Evolutionary conservation across 2,888 invertebrate genomes (phyloP), one percentile per base, ranked within the genome.

Genomic region (Diaperis boleti): DNA sequence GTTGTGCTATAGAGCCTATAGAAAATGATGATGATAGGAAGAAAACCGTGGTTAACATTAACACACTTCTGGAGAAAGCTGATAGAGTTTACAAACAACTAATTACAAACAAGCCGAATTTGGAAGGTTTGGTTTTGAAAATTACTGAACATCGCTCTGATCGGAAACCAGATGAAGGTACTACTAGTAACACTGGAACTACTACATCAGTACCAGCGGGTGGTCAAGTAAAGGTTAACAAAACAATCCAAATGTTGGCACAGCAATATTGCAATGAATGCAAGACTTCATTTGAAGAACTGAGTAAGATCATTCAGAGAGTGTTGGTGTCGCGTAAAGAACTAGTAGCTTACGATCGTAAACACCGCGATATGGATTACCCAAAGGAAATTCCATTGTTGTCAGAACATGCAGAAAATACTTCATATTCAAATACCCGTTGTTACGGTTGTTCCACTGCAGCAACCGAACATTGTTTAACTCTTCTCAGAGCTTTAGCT

Each of bases 21-120:
- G 96, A 98, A 81, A 96, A 91, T 72, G 98, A 98, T 74, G 97
- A 98, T 72, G 98, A 98, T 80, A 86, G 98, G 1, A 95, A 95
- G 79, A 97, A 97, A 83, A 95, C 96, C 64, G 93, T 97, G 15
- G 89, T 92, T 29, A 92, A 92, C 31, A 97, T 98, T 70, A 96
- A 97, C 74, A 88, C 91, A 0, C 83, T 96, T 64, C 82, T 98
- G 50, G 97, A 98, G 74, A 96, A 96, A 76, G 98, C 98, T 0
- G 98, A 98, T 81, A 85, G 94, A 14, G 93, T 96, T 10, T 97
- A 98, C 80, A 90, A 95, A 57, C 95, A 95, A 78, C 83, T 98
- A 5, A 91, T 95, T 69, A 89, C 91, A 2, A 94, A 95, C 77
- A 95, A 96, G 76, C 96, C 96, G 1, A 89, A 92, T 52, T 83